A percentile compares a stretch with the other conserved stretches of the same genome.
Conservation (phyloP, 2,888 invertebrate genomes). For the Nephrotoma flavescens region DNA sequence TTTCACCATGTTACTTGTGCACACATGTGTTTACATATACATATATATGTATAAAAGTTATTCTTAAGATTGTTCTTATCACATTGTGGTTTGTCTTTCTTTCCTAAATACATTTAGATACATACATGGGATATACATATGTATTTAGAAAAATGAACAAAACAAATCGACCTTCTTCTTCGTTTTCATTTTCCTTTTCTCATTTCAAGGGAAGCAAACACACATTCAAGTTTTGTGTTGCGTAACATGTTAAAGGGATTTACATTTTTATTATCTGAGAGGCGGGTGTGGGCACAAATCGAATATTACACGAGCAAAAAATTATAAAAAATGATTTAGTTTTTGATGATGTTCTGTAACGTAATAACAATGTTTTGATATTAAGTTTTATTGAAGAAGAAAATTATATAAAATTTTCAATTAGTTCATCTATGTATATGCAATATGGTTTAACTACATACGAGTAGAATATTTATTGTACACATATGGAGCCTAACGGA, state of each 20-base stretch:
- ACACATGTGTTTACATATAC: neutral
- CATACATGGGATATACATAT: no score
- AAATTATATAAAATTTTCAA: no score
- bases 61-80: neutral
- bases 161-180: no score
- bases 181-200: no score
- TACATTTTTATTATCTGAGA: neutral
- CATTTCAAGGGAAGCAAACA: no score
- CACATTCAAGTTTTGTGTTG: neutral
- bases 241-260: neutral
- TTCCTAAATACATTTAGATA: no score
- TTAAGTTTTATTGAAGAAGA: neutral
- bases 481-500: no score
- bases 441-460: no score
- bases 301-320: neutral
- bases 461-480: no score
- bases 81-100: neutral
- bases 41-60: neutral
- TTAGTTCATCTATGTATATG: no score
- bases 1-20: neutral
- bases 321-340: neutral
- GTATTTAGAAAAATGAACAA: no score
- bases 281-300: neutral
- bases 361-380: neutral
- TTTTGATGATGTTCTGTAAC: neutral